These are phyloP conservation scores for Copidosoma floridanum DNA, from an alignment of 1,140 invertebrate genomes.

Conservation along the genomic window DNA sequence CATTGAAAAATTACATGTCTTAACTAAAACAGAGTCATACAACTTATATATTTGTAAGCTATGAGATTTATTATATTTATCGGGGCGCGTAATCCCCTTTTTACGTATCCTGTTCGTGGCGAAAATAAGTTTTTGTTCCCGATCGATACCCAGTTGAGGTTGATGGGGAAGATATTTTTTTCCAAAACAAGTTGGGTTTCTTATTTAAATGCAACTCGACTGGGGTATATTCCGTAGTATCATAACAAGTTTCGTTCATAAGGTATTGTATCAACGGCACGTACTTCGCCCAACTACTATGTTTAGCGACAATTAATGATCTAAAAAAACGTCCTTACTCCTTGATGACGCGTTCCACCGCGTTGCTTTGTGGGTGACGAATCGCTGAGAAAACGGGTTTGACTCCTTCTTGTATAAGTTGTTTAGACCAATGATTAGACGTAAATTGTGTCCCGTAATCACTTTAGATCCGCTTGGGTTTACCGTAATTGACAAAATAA, in stretches of 20 bases:
- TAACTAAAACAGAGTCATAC: too few relatives aligned
- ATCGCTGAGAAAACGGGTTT: slow-evolving; percentile 26
- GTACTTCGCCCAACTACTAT: not conserved
- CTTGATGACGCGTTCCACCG: slow-evolving; percentile 41
- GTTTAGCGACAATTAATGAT: not conserved
- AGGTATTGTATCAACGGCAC: not conserved
- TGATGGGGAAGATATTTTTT: too few relatives aligned
- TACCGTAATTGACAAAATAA: slow-evolving; percentile 1
- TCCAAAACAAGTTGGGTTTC: not conserved
- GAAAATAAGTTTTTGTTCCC: too few relatives aligned
- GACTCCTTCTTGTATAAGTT: not conserved
- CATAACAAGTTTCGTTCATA: not conserved
- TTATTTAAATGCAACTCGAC: not conserved
- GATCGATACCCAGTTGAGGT: too few relatives aligned
- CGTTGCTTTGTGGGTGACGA: slow-evolving; percentile 45
- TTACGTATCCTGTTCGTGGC: too few relatives aligned
- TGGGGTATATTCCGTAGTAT: not conserved
- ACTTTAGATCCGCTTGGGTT: not conserved
- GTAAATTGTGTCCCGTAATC: slow-evolving; percentile 40
- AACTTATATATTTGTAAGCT: too few relatives aligned
- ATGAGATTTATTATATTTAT: too few relatives aligned
- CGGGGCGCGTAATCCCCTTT: too few relatives aligned
- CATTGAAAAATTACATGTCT: too few relatives aligned
- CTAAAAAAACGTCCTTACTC: slow-evolving; percentile 32
- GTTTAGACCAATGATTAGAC: slow-evolving; percentile 6